A percentile compares a stretch with the other conserved stretches of the same genome.
These are phyloP conservation scores for Diaprepes abbreviatus DNA, from an alignment of 2,888 invertebrate species.

Conservation along the genomic window DNA sequence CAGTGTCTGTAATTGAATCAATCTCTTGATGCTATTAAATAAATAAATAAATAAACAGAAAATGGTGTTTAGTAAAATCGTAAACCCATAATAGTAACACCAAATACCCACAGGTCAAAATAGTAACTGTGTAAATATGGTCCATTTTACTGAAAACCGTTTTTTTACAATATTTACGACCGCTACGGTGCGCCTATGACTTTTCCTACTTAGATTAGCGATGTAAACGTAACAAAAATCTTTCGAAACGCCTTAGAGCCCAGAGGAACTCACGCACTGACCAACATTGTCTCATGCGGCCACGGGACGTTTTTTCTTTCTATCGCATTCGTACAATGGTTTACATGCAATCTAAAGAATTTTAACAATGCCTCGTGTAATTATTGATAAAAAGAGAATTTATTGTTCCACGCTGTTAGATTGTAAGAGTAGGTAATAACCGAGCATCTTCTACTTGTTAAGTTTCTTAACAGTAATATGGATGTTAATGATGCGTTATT, in stretches of 20 bases:
- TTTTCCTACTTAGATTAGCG: conserved; percentile 21
- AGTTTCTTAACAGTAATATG: neutral
- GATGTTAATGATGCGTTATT: no score
- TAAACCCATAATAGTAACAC: no score
- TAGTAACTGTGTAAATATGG: no score
- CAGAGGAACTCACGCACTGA: conserved; percentile 48
- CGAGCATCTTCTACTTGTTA: neutral
- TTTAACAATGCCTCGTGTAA: conserved; percentile 49
- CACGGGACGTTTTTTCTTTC: conserved; percentile 34
- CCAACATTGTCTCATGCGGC: conserved; percentile 50
- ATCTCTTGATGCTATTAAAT: no score
- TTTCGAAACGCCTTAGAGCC: conserved; percentile 43
- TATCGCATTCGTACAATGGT: conserved; percentile 39
- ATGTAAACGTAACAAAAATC: conserved; percentile 41
- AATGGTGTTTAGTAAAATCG: no score
- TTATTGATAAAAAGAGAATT: conserved; percentile 52
- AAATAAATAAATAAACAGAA: no score
- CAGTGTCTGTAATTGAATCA: no score
- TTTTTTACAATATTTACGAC: no score
- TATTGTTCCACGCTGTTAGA: conserved; percentile 37
- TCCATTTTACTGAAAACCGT: no score
- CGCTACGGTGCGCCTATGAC: conserved; percentile 31
- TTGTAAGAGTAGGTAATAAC: conserved; percentile 6
- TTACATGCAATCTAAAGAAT: conserved; percentile 49
- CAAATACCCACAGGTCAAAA: no score